Evolutionary conservation across 2,888 invertebrate species (phyloP), one percentile per base, ranked within the genome.

Genomic region (Stegana nigrithorax): DNA sequence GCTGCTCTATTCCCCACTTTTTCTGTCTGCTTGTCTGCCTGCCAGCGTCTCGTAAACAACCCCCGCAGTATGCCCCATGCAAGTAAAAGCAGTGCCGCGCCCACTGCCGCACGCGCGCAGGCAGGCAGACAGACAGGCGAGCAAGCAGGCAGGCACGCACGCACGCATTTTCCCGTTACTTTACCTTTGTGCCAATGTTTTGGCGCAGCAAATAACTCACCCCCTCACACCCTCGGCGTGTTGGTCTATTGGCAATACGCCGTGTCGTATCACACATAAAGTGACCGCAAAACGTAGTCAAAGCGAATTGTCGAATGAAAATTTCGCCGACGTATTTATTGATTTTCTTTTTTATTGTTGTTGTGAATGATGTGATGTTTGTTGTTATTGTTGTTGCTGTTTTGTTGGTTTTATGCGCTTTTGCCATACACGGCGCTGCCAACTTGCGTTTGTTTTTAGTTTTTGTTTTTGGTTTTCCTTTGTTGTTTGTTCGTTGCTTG

Each of bases 291-390:
- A 65, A 59, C 63, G 36, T 62, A 60, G 58, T 56, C 58, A 60
- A 62, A 65, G 65, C 64, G 63, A n/a, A 67, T 50, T 63, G 62
- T 62, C 62, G 65, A 65, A 67, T 67, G 39, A 39, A 39, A 10
- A 14, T 39, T 39, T 39, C 44, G 50, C 23, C 71, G 68, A 74
- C 74, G 68, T 67, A 73, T 68, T 70, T 76, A 74, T 74, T 68
- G 74, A 75, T 78, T 78, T 75, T 71, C 75, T 67, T 51, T 72
- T 65, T 39, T 44, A 65, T 65, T 66, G 25, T 60, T 25, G 45
- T 61, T 67, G 26, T 47, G 53, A 51, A 62, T 59, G 47, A 44
- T 26, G 32, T n/a, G 57, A 32, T 26, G 26, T n/a, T 62, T 60
- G 44, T 32, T 39, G 50, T 56, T 39, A 36, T 10, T 61, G 60